phyloP scores from a whole-genome alignment of 2,888 invertebrate genomes.

The Lamellibrachia columna region DNA sequence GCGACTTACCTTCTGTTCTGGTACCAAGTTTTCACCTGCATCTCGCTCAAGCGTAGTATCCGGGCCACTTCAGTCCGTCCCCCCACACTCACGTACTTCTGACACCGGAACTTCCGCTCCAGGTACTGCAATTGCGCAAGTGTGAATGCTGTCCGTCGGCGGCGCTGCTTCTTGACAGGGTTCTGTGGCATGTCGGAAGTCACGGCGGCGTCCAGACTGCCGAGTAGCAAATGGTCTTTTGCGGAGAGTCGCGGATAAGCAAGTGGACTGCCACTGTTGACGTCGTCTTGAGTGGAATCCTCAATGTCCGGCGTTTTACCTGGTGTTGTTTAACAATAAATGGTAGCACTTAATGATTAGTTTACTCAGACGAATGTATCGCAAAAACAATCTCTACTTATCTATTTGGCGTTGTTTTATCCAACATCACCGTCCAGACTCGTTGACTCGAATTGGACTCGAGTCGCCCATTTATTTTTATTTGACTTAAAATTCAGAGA shows the following conservation, averaged over 20 bases:
- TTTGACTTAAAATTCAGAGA: no score
- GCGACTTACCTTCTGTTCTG: slow-evolving; percentile 80
- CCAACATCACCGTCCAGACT: no score
- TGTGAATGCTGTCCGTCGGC: slow-evolving; percentile 83
- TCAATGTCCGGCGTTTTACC: background rate
- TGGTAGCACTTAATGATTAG: background rate
- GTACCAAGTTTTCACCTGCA: slow-evolving; percentile 96
- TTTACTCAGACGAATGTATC: background rate
- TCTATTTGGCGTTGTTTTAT: no score
- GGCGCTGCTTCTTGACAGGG: slow-evolving; percentile 46
- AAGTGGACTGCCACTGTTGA: background rate
- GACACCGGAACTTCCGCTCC: slow-evolving; percentile 90
- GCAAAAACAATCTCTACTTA: background rate
- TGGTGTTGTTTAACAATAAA: background rate
- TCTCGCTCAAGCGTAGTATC: slow-evolving; percentile 87
- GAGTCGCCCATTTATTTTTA: no score
- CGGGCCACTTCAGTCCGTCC: slow-evolving; percentile 91
- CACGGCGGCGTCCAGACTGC: background rate
- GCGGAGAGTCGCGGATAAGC: background rate
- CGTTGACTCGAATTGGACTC: no score
- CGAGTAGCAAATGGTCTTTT: background rate
- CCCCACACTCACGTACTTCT: slow-evolving; percentile 92
- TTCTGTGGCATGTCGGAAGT: background rate
- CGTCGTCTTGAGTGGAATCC: background rate
- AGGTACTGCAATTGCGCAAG: slow-evolving; percentile 92